A percentile compares a stretch with the other conserved stretches of the same genome.
Conservation (phyloP, 2,797 vertebrate species). For the Ctenosaura bakeri region DNA sequence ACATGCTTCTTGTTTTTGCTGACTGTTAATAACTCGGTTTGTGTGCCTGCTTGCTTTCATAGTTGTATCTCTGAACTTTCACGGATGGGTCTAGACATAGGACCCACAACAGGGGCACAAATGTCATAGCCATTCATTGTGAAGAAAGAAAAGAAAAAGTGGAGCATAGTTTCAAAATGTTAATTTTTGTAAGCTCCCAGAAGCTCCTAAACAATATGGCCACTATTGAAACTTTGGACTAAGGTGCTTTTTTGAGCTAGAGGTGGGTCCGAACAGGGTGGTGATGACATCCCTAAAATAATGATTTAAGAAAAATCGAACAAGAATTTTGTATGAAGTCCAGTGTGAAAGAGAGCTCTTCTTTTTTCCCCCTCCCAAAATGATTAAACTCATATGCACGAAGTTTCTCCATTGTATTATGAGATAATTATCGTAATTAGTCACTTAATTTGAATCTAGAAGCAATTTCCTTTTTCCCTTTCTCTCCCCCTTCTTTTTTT, state of each 20-base stretch:
- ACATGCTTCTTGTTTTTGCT: too few relatives aligned
- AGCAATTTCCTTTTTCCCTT: slow-evolving; percentile 61
- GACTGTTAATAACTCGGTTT: too few relatives aligned
- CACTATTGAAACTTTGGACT: neutral
- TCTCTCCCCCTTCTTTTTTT: neutral
- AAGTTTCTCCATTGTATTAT: slow-evolving; percentile 79
- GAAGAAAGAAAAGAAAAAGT: too few relatives aligned
- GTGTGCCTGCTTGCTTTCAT: too few relatives aligned
- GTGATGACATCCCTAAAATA: neutral
- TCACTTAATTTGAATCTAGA: slow-evolving; percentile 80
- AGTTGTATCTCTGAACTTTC: too few relatives aligned
- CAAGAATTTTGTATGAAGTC: slow-evolving; percentile 58
- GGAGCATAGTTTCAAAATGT: too few relatives aligned
- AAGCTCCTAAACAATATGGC: neutral
- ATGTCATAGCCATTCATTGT: too few relatives aligned
- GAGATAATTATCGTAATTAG: slow-evolving; percentile 83
- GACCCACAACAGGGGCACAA: too few relatives aligned
- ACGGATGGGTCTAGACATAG: too few relatives aligned
- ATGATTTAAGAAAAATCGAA: neutral
- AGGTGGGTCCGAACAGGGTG: neutral
- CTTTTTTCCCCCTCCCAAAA: slow-evolving; percentile 61
- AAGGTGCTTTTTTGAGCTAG: too few relatives aligned
- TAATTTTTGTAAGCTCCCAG: neutral
- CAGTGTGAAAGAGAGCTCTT: slow-evolving; percentile 51
- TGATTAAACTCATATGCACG: slow-evolving; percentile 64